Conservation (phyloP, 2,797 vertebrate genomes). For the Rhincodon typus region DNA sequence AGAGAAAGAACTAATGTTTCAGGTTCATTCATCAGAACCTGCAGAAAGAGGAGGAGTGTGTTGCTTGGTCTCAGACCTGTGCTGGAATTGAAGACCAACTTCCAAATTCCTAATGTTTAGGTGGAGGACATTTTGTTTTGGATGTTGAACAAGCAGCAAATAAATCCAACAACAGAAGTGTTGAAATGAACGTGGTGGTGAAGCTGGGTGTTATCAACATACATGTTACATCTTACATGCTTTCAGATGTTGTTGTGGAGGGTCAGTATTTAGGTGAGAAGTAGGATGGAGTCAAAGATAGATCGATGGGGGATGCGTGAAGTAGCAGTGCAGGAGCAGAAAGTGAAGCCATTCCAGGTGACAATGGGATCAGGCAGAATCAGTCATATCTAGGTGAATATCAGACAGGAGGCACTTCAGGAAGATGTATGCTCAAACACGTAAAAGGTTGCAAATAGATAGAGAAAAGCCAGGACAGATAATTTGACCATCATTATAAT, state of each 20-base stretch:
- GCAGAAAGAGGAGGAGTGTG: not conserved
- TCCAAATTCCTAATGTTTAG: not conserved
- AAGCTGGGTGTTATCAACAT: not conserved
- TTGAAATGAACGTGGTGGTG: not conserved
- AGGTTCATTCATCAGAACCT: not conserved
- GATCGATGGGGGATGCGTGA: not conserved
- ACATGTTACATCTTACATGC: not conserved
- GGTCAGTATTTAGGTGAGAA: not conserved
- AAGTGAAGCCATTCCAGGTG: not conserved
- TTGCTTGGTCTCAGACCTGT: not conserved
- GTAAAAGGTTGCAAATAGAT: not conserved
- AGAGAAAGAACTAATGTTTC: not conserved
- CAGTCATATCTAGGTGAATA: not conserved
- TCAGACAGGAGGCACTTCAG: not conserved
- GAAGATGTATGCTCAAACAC: not conserved
- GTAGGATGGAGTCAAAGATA: not conserved
- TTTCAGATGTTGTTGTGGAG: not conserved
- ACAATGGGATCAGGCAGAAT: not conserved
- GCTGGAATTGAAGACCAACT: too few species aligned
- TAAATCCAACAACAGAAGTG: not conserved
- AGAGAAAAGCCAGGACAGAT: too few species aligned
- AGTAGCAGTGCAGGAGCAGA: not conserved
- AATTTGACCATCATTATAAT: too few species aligned
- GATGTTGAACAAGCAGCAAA: not conserved
- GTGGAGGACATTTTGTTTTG: not conserved